Percentiles rank a stretch among this genome's conserved stretches.
phyloP scores from a whole-genome alignment of 2,888 invertebrate genomes.

The Augiades crinisus region DNA sequence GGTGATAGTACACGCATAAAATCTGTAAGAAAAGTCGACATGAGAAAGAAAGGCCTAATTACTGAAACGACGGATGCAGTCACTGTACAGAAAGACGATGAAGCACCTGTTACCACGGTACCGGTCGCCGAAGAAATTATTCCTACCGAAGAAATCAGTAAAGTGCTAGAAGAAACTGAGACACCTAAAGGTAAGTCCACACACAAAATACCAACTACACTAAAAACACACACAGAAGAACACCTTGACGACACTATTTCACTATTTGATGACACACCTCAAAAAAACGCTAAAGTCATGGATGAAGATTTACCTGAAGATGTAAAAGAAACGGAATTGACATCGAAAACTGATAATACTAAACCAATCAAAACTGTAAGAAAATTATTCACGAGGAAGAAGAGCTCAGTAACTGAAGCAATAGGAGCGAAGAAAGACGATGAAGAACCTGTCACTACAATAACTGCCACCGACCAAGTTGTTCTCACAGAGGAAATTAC shows the following conservation, averaged over 20 bases:
- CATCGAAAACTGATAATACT: slow-evolving; percentile 50
- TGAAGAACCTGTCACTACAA: slow-evolving; percentile 40
- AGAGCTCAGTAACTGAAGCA: slow-evolving; percentile 32
- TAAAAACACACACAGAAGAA: slow-evolving; percentile 41
- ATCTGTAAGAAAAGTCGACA: slow-evolving; percentile 45
- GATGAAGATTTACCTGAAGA: slow-evolving; percentile 35
- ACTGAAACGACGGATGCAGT: slow-evolving; percentile 37
- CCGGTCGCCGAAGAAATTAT: slow-evolving; percentile 30
- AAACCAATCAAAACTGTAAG: slow-evolving; percentile 48
- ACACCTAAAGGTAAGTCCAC: slow-evolving; percentile 36
- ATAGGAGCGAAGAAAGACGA: slow-evolving; percentile 36
- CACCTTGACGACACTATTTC: slow-evolving; percentile 36
- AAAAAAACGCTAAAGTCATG: slow-evolving; percentile 40
- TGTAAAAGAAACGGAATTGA: slow-evolving; percentile 52
- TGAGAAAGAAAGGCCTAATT: slow-evolving; percentile 35
- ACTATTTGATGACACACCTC: slow-evolving; percentile 30
- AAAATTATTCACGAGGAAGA: slow-evolving; percentile 43
- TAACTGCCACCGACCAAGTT: slow-evolving; percentile 32
- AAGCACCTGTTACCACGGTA: slow-evolving; percentile 37
- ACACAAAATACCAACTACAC: slow-evolving; percentile 44
- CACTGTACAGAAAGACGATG: too few relatives aligned
- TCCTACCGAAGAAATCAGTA: slow-evolving; percentile 38
- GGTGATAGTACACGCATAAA: slow-evolving; percentile 49
- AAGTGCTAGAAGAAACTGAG: slow-evolving; percentile 37
- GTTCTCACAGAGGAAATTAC: not conserved